Conservation (phyloP, 1,140 invertebrate genomes). For the Heliconius hewitsoni region DNA sequence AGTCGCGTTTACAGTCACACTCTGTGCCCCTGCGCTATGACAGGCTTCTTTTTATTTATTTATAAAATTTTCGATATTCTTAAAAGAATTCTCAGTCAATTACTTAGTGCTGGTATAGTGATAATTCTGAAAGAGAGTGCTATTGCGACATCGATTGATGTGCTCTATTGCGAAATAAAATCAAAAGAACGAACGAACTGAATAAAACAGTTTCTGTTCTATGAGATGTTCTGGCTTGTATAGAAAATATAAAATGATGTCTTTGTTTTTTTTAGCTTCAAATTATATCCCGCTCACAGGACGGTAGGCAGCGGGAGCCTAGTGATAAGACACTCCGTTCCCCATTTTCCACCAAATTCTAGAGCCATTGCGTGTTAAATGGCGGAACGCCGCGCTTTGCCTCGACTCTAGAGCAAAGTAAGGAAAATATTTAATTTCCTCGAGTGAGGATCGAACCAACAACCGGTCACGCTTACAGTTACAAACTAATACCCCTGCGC, state of each 20-base stretch:
- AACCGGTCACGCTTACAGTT: too few species aligned
- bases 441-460: too few species aligned
- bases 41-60: conserved; percentile 8
- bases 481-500: too few species aligned
- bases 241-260: background rate
- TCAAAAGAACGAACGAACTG: too few species aligned
- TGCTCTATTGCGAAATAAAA: conserved; percentile 13
- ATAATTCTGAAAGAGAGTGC: conserved; percentile 17
- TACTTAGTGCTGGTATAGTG: conserved; percentile 28
- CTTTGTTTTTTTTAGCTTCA: background rate
- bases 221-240: background rate
- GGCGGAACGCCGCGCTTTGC: too few species aligned
- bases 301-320: too few species aligned
- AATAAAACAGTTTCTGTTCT: background rate
- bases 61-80: conserved; percentile 30
- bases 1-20: too few species aligned
- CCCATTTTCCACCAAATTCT: too few species aligned
- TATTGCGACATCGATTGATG: conserved; percentile 20
- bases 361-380: too few species aligned
- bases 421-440: background rate
- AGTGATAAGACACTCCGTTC: too few species aligned
- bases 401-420: background rate
- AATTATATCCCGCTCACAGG: background rate
- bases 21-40: too few species aligned
- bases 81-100: conserved; percentile 35